Conservation (phyloP, 2,113 vertebrate species). For the Hippolais icterina region DNA sequence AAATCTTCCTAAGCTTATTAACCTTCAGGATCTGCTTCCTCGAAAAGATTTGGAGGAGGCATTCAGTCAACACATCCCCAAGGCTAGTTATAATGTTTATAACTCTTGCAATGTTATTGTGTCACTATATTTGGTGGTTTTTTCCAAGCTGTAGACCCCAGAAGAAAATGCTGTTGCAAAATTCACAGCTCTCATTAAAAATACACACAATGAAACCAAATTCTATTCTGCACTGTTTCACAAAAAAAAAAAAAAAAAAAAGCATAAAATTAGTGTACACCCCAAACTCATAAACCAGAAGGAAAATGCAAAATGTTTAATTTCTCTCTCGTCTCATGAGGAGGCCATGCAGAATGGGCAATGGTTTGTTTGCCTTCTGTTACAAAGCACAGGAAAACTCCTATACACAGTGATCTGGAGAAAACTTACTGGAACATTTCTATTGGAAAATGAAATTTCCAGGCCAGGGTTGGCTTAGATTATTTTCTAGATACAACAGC, state of each 20-base stretch:
- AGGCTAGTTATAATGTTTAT: not conserved
- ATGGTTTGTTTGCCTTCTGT: not conserved
- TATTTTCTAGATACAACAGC: not conserved
- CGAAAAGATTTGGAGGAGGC: not conserved
- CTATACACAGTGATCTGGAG: not conserved
- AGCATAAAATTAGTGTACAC: not conserved
- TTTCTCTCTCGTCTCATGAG: not conserved
- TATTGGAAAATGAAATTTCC: not conserved
- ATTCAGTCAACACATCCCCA: not conserved
- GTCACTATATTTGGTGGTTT: not conserved
- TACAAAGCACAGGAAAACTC: not conserved
- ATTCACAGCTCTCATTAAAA: not conserved
- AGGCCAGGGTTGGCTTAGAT: not conserved
- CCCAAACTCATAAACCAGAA: not conserved
- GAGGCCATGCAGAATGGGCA: not conserved
- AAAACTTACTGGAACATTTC: not conserved
- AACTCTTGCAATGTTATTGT: not conserved
- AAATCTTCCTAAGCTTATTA: conserved; percentile 10
- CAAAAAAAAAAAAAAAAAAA: not conserved
- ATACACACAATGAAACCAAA: not conserved
- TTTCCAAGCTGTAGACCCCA: not conserved
- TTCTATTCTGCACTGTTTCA: not conserved
- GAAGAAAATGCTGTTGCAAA: not conserved
- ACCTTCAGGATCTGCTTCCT: not conserved
- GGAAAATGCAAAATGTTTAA: not conserved